These are phyloP conservation scores for Hoplias malabaricus DNA, from an alignment of 2,113 vertebrate genomes.

Conservation along the genomic window DNA sequence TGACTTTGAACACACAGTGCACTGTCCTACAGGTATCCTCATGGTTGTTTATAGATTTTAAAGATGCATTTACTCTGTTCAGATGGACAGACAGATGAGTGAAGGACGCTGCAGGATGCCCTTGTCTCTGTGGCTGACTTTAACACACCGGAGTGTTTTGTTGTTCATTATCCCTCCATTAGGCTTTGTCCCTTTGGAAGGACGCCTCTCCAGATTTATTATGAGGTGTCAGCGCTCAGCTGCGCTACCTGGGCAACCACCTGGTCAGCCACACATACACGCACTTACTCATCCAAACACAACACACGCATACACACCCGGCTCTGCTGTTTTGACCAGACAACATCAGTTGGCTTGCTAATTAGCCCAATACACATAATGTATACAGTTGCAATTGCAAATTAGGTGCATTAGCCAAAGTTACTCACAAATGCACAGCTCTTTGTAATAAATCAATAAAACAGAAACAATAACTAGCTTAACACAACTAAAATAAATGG, in stretches of 20 bases:
- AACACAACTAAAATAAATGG: no score
- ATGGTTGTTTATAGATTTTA: not conserved
- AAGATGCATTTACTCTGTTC: not conserved
- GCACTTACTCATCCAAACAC: no score
- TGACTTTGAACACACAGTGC: slow-evolving; percentile 14
- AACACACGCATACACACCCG: not conserved
- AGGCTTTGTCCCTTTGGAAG: slow-evolving; percentile 32
- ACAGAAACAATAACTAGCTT: no score
- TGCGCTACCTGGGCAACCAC: not conserved
- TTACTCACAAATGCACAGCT: no score
- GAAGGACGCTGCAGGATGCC: not conserved
- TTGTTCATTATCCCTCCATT: slow-evolving; percentile 13
- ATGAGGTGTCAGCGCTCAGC: slow-evolving; percentile 6
- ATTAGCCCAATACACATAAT: not conserved
- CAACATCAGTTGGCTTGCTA: not conserved
- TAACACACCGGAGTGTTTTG: slow-evolving; percentile 3
- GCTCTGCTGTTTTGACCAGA: not conserved
- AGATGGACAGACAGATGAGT: not conserved
- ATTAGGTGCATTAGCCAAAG: no score
- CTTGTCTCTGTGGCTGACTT: not conserved
- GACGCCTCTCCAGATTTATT: slow-evolving; percentile 26
- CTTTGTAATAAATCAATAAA: no score
- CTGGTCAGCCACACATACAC: not conserved
- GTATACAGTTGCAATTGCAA: not conserved
- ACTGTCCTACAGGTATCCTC: not conserved